Conservation (phyloP, 2,797 vertebrate species). For the Sebastes cheni region DNA sequence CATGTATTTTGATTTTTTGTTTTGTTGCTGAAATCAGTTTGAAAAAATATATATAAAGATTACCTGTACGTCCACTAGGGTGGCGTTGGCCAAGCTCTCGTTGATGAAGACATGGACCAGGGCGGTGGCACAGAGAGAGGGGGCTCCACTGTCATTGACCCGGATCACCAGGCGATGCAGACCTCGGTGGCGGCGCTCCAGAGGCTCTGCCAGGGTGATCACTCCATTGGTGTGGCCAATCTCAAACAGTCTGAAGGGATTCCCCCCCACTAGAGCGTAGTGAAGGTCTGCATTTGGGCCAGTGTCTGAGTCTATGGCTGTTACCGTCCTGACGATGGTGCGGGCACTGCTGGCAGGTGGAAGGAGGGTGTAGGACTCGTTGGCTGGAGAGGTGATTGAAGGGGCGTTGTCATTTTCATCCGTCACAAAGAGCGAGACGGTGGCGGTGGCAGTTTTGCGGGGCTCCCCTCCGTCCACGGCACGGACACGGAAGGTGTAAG, state of each 20-base stretch:
- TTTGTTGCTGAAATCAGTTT: background rate
- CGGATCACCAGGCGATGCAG: slow-evolving; percentile 93
- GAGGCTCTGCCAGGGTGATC: slow-evolving; percentile 92
- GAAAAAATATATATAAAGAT: slow-evolving; percentile 7
- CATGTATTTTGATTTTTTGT: background rate
- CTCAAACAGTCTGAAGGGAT: slow-evolving; percentile 95
- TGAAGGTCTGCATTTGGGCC: slow-evolving; percentile 93
- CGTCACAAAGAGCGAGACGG: slow-evolving; percentile 93
- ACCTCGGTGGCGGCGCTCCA: slow-evolving; percentile 92
- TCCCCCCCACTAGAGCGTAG: slow-evolving; percentile 92
- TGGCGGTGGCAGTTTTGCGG: slow-evolving; percentile 90
- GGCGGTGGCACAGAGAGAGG: slow-evolving; percentile 90
- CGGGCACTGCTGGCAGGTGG: slow-evolving; percentile 91
- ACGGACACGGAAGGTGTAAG: slow-evolving; percentile 93
- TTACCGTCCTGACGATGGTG: slow-evolving; percentile 90
- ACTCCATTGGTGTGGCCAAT: slow-evolving; percentile 92
- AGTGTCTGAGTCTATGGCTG: slow-evolving; percentile 88
- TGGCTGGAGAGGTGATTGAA: slow-evolving; percentile 87
- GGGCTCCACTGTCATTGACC: slow-evolving; percentile 95
- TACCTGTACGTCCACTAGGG: slow-evolving; percentile 91
- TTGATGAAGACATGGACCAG: slow-evolving; percentile 97
- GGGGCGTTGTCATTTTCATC: slow-evolving; percentile 97
- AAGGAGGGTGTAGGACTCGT: slow-evolving; percentile 91
- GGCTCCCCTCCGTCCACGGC: slow-evolving; percentile 94
- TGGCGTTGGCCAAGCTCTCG: slow-evolving; percentile 92